Evolutionary conservation across 2,888 invertebrate species (phyloP), one percentile per base, ranked within the genome.

Genomic region (Sphaeridia pumilis): DNA sequence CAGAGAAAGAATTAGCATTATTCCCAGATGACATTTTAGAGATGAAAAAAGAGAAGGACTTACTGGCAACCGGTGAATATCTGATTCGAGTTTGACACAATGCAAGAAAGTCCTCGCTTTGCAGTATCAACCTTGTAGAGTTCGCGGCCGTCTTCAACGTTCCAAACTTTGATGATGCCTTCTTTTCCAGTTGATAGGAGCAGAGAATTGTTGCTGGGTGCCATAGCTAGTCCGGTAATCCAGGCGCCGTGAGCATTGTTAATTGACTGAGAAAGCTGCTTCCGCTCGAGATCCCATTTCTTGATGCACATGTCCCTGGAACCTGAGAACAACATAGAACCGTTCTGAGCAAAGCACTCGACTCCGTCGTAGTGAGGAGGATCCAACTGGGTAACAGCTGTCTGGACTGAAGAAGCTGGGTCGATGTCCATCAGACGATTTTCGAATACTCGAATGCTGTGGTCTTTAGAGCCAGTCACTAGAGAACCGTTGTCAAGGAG

Each of bases 321-420:
- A 35, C 87, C 88, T 67, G 84, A 85, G 75, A 86, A 89, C 21
- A 89, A 74, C 17, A 76, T 76, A 60, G 78, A 74, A 28, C 78
- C 81, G 56, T 73, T 71, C 48, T 84, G 73, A 28, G 83, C 80
- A 45, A 89, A 74, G 41, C 84, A 83, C 69, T 88, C 85, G 49
- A 90, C 85, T 25, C 88, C 89, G 70, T 89, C 89, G 70, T 89
- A 89, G 72, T 89, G 89, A 4, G 89, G 89, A 14, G 89, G 89
- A 64, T 83, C 81, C 53, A 86, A 27, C n/a, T 36, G 25, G 24
- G 21, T 36, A 24, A 24, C 25, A 17, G 27, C 28, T 5, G 25
- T 21, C 21, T 5, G 10, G 3, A 38, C 36, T 12, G 26, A 12
- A 20, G 17, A 4, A n/a, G n/a, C n/a, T 2, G 46, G 22, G n/a